Evolutionary conservation across 2,888 invertebrate genomes (phyloP).

Genomic region (Blomia tropicalis): DNA sequence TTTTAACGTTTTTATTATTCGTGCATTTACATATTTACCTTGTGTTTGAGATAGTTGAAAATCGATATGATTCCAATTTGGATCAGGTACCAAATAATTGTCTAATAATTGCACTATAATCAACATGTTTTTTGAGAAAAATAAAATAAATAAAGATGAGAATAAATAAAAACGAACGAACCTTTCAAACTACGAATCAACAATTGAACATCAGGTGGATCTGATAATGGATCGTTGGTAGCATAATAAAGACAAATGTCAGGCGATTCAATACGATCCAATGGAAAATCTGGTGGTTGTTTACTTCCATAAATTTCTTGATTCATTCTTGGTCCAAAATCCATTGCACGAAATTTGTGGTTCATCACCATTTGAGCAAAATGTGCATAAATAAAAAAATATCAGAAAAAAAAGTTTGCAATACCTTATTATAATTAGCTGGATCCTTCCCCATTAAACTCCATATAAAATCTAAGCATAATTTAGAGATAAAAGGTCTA

Average conservation of each 20-base stretch:
- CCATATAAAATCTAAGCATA: constrained; percentile 12
- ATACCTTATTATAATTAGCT: constrained; percentile 17
- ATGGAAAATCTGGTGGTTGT: constrained; percentile 34
- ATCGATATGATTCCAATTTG: not conserved
- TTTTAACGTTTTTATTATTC: not conserved
- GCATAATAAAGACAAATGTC: constrained; percentile 35
- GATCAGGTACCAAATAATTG: not conserved
- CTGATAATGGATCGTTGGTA: constrained; percentile 37
- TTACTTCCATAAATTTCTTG: constrained; percentile 34
- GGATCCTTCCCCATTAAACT: constrained; percentile 15
- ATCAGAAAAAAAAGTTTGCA: too few relatives aligned
- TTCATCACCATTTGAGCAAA: constrained; percentile 12
- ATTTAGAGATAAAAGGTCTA: not conserved
- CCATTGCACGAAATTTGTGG: constrained; percentile 30
- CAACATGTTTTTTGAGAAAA: too few relatives aligned
- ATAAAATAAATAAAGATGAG: too few relatives aligned
- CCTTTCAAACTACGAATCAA: constrained; percentile 34
- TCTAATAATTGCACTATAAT: not conserved
- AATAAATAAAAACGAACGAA: too few relatives aligned
- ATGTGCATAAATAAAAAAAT: constrained; percentile 16
- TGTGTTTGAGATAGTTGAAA: not conserved
- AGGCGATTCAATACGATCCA: constrained; percentile 32
- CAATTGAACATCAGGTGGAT: constrained; percentile 32
- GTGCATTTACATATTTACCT: not conserved
- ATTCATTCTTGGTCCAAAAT: constrained; percentile 33